Base-by-base conservation (phyloP, 2,797 vertebrate genomes). In the Pseudomugil gertrudae region DNA sequence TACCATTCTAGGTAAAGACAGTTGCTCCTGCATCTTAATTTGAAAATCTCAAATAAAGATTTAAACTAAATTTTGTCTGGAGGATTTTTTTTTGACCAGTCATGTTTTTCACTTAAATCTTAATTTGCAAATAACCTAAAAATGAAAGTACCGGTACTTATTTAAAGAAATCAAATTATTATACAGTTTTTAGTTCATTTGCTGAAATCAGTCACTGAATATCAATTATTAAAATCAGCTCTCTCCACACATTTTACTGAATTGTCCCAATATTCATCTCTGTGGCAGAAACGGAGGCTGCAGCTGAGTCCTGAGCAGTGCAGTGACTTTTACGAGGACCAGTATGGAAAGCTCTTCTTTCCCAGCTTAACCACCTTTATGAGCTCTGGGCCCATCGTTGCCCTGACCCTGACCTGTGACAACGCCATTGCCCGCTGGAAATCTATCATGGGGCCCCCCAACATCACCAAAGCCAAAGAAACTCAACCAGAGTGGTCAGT, bases 271-370 rank as follows among this genome's bases (percentile, higher is more conserved):
- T 38, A 3, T 32, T 51, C 0, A 53, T 60, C 4, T 21, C 38
- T 71, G 21, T 15, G 9, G 13, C 23, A 99, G 98, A 98, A 93
- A 89, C 90, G 95, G 78, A 95, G 81, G 70, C 86, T 98, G 40
- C 95, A 93, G 19, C 85, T 99, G 13, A 98, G 95, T 85, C 96
- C 95, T 57, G 97, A 98, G 79, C 95, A 98, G 63, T 98, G 97
- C 81, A 96, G 96, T 80, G 96, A 98, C 83, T 98, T 99, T 77
- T 99, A 99, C 15, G 93, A 94, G 30, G 94, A 98, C 36, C 95
- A 96, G 1, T 97, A 96, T 74, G 97, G 96, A 58, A 97, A 95
- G 81, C 74, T 91, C 70, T 94, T 93, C 86, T 99, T 98, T 66
- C 95, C 96, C 43, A 96, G 94, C 74, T 84, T 99, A 87, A 97